phyloP scores from a whole-genome alignment of 1,140 invertebrate genomes.

The Conus ventricosus region DNA sequence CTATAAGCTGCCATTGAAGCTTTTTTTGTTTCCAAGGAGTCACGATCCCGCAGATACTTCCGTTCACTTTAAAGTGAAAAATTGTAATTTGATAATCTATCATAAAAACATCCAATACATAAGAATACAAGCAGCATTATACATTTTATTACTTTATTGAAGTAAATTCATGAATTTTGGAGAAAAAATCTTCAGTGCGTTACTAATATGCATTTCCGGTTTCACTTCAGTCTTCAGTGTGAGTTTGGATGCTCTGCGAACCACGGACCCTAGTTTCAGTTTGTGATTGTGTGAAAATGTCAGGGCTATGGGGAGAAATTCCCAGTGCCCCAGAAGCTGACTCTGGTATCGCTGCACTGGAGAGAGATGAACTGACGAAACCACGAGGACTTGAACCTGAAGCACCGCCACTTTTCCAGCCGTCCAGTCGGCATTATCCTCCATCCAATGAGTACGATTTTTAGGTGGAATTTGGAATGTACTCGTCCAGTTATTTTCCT shows the following conservation, averaged over 20 bases:
- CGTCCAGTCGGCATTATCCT: slow-evolving; percentile 67
- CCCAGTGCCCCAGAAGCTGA: slow-evolving; percentile 67
- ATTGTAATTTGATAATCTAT: background rate
- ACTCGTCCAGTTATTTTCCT: no score
- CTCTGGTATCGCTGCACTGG: slow-evolving; percentile 70
- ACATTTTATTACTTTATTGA: no score
- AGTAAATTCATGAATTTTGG: no score
- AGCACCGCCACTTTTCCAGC: slow-evolving; percentile 70
- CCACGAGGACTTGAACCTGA: slow-evolving; percentile 70
- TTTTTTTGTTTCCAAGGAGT: slow-evolving; percentile 19
- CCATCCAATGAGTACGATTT: slow-evolving; percentile 66
- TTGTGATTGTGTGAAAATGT: background rate
- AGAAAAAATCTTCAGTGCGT: background rate
- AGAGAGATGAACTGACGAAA: slow-evolving; percentile 72
- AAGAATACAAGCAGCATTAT: no score
- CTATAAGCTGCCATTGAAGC: slow-evolving; percentile 7
- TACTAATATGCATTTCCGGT: background rate
- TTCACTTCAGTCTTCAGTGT: background rate
- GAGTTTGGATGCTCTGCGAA: no score
- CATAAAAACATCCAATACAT: background rate
- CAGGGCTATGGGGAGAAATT: slow-evolving; percentile 70
- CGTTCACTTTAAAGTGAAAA: background rate
- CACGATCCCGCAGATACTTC: slow-evolving; percentile 20
- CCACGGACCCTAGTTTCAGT: no score
- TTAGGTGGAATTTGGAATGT: no score